Base-by-base conservation (phyloP, 2,113 vertebrate species). In the Carettochelys insculpta region DNA sequence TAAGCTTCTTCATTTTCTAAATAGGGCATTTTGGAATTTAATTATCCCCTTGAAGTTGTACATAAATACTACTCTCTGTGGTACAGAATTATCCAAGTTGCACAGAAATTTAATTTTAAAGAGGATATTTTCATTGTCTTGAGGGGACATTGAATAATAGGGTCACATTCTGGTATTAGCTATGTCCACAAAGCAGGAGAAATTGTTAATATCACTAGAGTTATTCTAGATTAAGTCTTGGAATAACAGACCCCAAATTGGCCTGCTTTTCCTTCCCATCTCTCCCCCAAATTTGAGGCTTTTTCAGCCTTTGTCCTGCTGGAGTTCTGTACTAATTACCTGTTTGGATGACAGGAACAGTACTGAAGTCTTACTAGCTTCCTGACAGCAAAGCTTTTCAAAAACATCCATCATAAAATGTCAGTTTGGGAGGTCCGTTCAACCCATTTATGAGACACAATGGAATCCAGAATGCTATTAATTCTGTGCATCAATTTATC, bases 11-110 rank as follows among this genome's bases (percentile, higher is more conserved):
- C 68, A 75, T 94, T 94, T 94, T 96, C 89, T 78, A 19, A 61
- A 86, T 78, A 90, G 13, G 22, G 71, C 20, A 52, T 65, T 93
- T 88, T 80, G 86, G 34, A 80, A 93, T 92, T 96, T 94, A 95
- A 97, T 94, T 95, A 85, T 31, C 53, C 27, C 54, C 94, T 93
- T 95, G 91, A 95, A 94, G 94, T 89, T 89, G 19, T 80, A 45
- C 45, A n/a, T 31, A 91, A 82, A 80, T 5, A 94, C 71, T 77
- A 80, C 89, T 68, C 71, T 73, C 9, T 79, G 68, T 3, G 80
- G 45, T 86, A 58, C 58, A 3, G 1, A 73, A 13, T 81, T 0
- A 82, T 90, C 50, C 77, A 94, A 22, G 43, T 45, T 94, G 38
- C 84, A 51, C 45, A 5, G 41, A 87, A n/a, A 82, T 19, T 24